Evolutionary conservation across 2,113 vertebrate species (phyloP), one percentile per base, ranked within the genome.

Genomic region (Tragelaphus scriptus): DNA sequence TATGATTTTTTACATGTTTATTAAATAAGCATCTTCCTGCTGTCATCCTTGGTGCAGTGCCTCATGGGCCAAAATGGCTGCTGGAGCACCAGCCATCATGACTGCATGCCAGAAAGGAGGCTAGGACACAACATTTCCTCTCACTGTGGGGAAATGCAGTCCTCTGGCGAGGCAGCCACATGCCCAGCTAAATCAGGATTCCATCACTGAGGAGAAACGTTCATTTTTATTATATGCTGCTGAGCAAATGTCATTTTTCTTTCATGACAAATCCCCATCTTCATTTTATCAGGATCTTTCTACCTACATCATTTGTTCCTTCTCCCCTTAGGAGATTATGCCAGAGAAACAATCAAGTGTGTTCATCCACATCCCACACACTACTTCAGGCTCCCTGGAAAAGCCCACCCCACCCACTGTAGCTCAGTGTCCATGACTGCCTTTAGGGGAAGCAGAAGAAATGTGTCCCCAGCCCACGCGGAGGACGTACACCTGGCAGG

Each of bases 401-500:
- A 28, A 13, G 44, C 58, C 56, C 4, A 65, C 8, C 15, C 23
- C 23, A 1, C 80, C 77, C 0, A 2, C 44, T 26, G 2, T 44
- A 30, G 56, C 80, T 51, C 80, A 26, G 47, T 25, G 2, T 44
- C 44, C 19, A 2, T 26, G 32, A 9, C 28, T 32, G 44, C 77
- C 65, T 55, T 40, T 6, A 32, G 21, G 3, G n/a, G 63, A 53
- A 30, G 82, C 55, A 61, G 55, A 75, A 25, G 32, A 44, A 61
- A 75, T 0, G 5, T 4, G 13, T 9, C 63, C 79, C 36, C 44
- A 44, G 6, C 13, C 1, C 28, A 4, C 6, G 26, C 1, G 4
- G 13, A 77, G 4, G 16, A 32, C 15, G 13, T 26, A 10, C 1
- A 11, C 9, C 59, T 15, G 15, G 36, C 0, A 0, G 36, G 15